These are phyloP conservation scores for Epinotia demarniana DNA, from an alignment of 2,888 invertebrate species.

Conservation along the genomic window DNA sequence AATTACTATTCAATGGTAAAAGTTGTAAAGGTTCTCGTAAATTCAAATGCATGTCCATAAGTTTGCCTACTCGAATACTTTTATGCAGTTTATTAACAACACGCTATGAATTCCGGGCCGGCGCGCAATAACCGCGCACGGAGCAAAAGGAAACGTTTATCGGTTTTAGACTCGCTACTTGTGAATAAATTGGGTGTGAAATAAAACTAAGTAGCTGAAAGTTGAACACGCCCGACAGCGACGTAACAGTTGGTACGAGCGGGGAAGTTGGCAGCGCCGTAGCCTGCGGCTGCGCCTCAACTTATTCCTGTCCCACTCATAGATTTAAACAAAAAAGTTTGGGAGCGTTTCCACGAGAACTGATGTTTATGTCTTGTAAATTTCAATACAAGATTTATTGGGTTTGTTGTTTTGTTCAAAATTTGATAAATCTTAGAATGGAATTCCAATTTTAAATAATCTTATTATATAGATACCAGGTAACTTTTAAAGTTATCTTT, in stretches of 20 bases:
- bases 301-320: constrained; percentile 62
- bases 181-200: constrained; percentile 71
- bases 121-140: constrained; percentile 54
- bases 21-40: background rate
- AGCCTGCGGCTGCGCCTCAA: constrained; percentile 57
- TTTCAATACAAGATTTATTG: constrained; percentile 44
- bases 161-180: constrained; percentile 60
- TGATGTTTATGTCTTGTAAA: constrained; percentile 52
- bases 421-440: constrained; percentile 15
- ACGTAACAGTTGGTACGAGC: constrained; percentile 57
- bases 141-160: constrained; percentile 60
- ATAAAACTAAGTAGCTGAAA: constrained; percentile 74
- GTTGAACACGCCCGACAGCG: constrained; percentile 59
- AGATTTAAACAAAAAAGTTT: constrained; percentile 53
- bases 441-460: background rate
- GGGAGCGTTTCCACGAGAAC: constrained; percentile 46
- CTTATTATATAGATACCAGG: no score
- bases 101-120: constrained; percentile 37
- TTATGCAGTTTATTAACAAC: constrained; percentile 41
- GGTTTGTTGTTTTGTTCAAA: constrained; percentile 18
- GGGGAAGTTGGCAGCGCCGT: constrained; percentile 54
- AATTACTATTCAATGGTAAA: background rate
- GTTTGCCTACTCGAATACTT: constrained; percentile 9
- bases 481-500: no score
- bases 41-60: background rate